These are phyloP conservation scores for Pollimyrus isidori DNA, from an alignment of 2,113 vertebrate species.

Conservation along the genomic window DNA sequence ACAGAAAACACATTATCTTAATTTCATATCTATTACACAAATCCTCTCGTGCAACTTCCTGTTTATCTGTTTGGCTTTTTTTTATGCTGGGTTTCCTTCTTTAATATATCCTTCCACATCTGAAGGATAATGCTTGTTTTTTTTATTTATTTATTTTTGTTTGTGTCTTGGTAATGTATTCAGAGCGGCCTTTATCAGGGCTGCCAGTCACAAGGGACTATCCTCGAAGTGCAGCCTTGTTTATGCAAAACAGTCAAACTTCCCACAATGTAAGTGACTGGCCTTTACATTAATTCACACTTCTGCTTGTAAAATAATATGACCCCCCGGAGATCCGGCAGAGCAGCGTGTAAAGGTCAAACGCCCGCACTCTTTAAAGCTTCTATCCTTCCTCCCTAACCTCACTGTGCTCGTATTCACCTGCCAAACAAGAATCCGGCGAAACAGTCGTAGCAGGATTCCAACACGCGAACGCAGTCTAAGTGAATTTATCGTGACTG, in stretches of 20 bases:
- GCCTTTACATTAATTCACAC: slow-evolving; percentile 16
- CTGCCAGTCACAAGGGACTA: neutral
- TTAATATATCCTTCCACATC: neutral
- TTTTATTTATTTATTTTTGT: neutral
- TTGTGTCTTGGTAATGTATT: neutral
- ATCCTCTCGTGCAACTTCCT: neutral
- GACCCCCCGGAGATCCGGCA: neutral
- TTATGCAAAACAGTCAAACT: slow-evolving; percentile 18
- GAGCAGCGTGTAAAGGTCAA: slow-evolving; percentile 8
- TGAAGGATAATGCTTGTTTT: neutral
- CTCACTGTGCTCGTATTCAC: neutral
- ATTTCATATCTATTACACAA: neutral
- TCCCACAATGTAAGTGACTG: slow-evolving; percentile 14
- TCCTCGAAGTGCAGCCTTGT: neutral
- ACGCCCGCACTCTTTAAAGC: neutral
- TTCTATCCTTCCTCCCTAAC: neutral
- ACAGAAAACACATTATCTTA: neutral
- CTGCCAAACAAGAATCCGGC: neutral
- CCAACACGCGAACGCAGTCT: neutral
- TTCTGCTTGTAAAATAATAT: slow-evolving; percentile 12
- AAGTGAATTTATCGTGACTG: neutral
- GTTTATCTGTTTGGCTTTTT: neutral
- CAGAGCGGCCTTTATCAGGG: neutral
- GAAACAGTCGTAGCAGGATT: neutral
- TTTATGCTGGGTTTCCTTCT: neutral